These are phyloP conservation scores for Liparis tanakae DNA, from an alignment of 2,797 vertebrate genomes.

Conservation along the genomic window DNA sequence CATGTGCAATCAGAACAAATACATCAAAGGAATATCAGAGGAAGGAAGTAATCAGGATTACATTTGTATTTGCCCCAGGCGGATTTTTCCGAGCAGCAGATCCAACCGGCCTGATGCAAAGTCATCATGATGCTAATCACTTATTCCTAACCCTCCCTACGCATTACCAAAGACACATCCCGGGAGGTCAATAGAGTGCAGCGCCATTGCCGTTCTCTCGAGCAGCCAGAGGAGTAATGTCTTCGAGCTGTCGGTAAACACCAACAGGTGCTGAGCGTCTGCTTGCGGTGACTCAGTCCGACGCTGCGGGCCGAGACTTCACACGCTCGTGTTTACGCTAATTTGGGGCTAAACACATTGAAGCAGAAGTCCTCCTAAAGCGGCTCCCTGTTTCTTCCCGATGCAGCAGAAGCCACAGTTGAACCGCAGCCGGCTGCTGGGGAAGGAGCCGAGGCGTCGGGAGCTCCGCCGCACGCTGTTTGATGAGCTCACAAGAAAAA, in stretches of 20 bases:
- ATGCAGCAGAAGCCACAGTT: slow-evolving; percentile 16
- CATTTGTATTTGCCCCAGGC: slow-evolving; percentile 39
- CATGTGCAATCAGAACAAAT: slow-evolving; percentile 37
- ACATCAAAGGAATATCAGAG: slow-evolving; percentile 39
- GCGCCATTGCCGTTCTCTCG: slow-evolving; percentile 23
- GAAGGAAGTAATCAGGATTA: slow-evolving; percentile 47
- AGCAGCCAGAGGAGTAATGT: slow-evolving; percentile 26
- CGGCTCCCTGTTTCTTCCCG: slow-evolving; percentile 9
- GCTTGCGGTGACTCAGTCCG: slow-evolving; percentile 52
- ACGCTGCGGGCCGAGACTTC: slow-evolving; percentile 39
- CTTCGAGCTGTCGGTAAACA: slow-evolving; percentile 51
- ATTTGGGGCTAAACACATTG: slow-evolving; percentile 60
- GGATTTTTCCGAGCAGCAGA: slow-evolving; percentile 24
- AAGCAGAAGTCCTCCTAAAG: slow-evolving; percentile 44
- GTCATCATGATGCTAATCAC: slow-evolving; percentile 29
- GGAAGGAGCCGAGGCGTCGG: slow-evolving; percentile 10
- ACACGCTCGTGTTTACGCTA: slow-evolving; percentile 53
- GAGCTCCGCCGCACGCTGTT: slow-evolving; percentile 15
- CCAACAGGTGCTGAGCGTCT: slow-evolving; percentile 64
- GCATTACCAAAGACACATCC: slow-evolving; percentile 9
- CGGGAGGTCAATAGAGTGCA: slow-evolving; percentile 26
- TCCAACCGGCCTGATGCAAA: slow-evolving; percentile 17
- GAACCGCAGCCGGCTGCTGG: slow-evolving; percentile 20
- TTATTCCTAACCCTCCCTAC: slow-evolving; percentile 23
- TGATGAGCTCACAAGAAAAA: slow-evolving; percentile 33